Base-by-base conservation (phyloP, 1,140 invertebrate genomes). In the Saxidomus purpurata region DNA sequence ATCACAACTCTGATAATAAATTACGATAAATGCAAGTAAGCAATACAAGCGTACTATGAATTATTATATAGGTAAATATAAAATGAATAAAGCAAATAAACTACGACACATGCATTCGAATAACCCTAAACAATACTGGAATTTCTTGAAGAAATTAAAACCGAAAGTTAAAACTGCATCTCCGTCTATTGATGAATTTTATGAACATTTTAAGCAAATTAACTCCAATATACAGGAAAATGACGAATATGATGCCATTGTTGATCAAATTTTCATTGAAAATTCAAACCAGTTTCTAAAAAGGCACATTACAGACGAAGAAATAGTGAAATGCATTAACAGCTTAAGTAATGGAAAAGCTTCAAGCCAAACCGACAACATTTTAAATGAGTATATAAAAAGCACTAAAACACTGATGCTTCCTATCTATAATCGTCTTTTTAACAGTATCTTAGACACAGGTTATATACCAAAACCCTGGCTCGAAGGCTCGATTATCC, bases 301-400 rank as follows among this genome's bases (percentile, higher is more conserved):
- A 4, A 31, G 40, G 31, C 40, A 22, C 47, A 47, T 79, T 55
- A 82, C 80, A 9, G 80, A 63, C 13, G 8, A 17, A 28, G 49
- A 82, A 63, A 63, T 82, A 36, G 19, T 34, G 13, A 82, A 82
- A 63, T 82, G 80, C 34, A 63, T 82, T 38, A 22, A 19, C 22
- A 82, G 61, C 8, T 47, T 82, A 19, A 82, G 36, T 28, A 59
- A 82, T 28, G 52, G 52, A 34, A 82, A 82, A 63, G 49, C 31
- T 22, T 38, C 40, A 11, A 80, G 77, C 28, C 77, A 11, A 13
- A 61, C 28, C 19, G 80, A 82, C 38, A 43, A 82, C 31, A 82
- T 82, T 13, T 19, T 82, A 28, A 82, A 82, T 82, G 80, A 82
- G 38, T 82, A 82, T 43, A 59, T 82, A 22, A 82, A 82, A 40